These are phyloP conservation scores for Netelia virgata DNA, from an alignment of 2,888 invertebrate genomes.

Conservation along the genomic window DNA sequence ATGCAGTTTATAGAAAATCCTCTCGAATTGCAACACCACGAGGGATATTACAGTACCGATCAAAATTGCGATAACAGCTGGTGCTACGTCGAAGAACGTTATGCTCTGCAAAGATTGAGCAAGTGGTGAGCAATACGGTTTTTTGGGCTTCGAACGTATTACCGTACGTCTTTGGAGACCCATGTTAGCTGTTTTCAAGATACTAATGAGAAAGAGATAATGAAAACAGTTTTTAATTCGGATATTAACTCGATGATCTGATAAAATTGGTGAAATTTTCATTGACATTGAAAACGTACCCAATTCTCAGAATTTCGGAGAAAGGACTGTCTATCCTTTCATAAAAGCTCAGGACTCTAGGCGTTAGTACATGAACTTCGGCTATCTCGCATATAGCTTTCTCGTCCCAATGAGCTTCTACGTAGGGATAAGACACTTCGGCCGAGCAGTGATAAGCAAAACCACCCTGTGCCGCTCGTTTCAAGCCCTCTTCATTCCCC, in stretches of 20 bases:
- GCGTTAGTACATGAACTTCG: constrained; percentile 78
- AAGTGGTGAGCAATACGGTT: constrained; percentile 77
- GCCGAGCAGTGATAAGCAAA: constrained; percentile 81
- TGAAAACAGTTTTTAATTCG: neutral
- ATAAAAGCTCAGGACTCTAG: constrained; percentile 73
- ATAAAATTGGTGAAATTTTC: neutral
- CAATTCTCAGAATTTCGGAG: constrained; percentile 78
- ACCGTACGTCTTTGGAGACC: constrained; percentile 78
- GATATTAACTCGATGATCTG: neutral
- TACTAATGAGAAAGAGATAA: constrained; percentile 64
- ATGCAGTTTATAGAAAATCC: constrained; percentile 65
- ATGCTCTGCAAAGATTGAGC: constrained; percentile 77
- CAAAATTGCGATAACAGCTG: constrained; percentile 75
- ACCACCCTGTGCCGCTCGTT: constrained; percentile 75
- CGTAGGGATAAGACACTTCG: constrained; percentile 78
- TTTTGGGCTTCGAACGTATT: constrained; percentile 78
- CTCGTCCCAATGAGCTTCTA: constrained; percentile 77
- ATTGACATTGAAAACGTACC: constrained; percentile 70
- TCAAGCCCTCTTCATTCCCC: constrained; percentile 76
- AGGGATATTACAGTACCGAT: constrained; percentile 73
- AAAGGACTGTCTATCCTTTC: constrained; percentile 78
- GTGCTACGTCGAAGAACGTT: constrained; percentile 78
- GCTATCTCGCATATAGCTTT: constrained; percentile 79
- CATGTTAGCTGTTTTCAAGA: constrained; percentile 75
- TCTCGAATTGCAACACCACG: constrained; percentile 71